Conservation (phyloP, 2,888 invertebrate species). For the Protonemura montana region DNA sequence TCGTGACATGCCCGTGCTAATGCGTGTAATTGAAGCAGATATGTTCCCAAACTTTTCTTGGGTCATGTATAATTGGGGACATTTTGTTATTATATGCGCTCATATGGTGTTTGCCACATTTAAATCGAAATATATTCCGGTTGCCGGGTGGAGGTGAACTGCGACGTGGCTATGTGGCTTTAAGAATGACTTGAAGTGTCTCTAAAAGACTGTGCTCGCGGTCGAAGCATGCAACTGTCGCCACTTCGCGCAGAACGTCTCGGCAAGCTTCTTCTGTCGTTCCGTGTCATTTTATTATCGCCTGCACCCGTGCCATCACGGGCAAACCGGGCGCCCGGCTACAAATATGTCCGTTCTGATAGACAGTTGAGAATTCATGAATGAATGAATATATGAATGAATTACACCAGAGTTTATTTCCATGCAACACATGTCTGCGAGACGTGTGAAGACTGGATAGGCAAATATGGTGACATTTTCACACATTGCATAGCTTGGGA, state of each 20-base stretch:
- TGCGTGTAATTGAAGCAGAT: neutral
- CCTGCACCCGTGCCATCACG: neutral
- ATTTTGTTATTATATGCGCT: too few species aligned
- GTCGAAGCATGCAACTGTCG: too few species aligned
- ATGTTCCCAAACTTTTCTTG: neutral
- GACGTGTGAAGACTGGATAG: neutral
- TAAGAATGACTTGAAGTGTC: too few species aligned
- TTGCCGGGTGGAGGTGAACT: neutral
- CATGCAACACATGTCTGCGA: constrained; percentile 2
- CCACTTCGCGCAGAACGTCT: too few species aligned
- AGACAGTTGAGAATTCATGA: constrained; percentile 14
- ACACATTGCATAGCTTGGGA: constrained; percentile 13
- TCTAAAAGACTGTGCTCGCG: too few species aligned
- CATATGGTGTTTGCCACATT: too few species aligned
- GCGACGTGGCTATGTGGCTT: neutral
- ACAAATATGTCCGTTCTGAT: constrained; percentile 12
- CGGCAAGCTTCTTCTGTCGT: neutral
- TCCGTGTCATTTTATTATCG: neutral
- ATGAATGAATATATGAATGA: constrained; percentile 25
- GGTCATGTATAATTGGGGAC: neutral
- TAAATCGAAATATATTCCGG: too few species aligned
- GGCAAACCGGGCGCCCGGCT: too few species aligned
- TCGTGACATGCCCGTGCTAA: neutral
- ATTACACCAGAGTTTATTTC: constrained; percentile 2
- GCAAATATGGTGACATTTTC: constrained; percentile 26